Base-by-base conservation (phyloP, 2,113 vertebrate species). In the Redunca redunca region DNA sequence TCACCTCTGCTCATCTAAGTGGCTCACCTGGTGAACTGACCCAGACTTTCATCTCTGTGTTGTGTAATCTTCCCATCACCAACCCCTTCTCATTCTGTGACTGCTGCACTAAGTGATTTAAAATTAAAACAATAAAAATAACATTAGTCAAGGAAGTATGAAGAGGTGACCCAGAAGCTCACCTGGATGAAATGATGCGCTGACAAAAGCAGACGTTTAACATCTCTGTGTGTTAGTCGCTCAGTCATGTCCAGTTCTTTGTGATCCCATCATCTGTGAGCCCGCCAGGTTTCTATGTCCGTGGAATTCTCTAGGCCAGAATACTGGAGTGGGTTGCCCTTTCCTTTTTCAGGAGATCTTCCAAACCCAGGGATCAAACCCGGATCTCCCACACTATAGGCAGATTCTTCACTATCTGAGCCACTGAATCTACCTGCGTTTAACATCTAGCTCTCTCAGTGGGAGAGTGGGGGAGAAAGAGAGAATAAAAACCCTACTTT, bases 361-460 rank as follows among this genome's bases (percentile, higher is more conserved):
- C 19, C n/a, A 5, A 71, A 23, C 67, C 67, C 19, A 71, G 67
- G 19, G n/a, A 40, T 71, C n/a, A 71, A 40, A 71, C 10, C n/a
- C 0, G 0, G 67, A 21, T 71, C n/a, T 71, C 19, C 33, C 2
- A 2, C 67, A 12, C 10, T 40, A 5, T 23, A 36, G n/a, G 67
- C 67, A 40, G 19, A 23, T 71, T 71, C n/a, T 71, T 71, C 9
- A 71, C 67, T 23, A 23, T 23, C n/a, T 36, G n/a, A 71, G n/a
- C 9, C 19, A 40, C n/a, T 40, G 67, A 36, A 71, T 40, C n/a
- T 71, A n/a, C 67, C n/a, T 23, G 4, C 0, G 0, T 21, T 67
- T 67, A 36, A 67, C 64, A 21, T 67, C n/a, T 67, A 77, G 2
- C 11, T 48, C 4, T 82, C 30, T n/a, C 4, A 11, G 9, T 1